Conservation (phyloP, 2,888 invertebrate genomes). For the Drosophila mimetica region DNA sequence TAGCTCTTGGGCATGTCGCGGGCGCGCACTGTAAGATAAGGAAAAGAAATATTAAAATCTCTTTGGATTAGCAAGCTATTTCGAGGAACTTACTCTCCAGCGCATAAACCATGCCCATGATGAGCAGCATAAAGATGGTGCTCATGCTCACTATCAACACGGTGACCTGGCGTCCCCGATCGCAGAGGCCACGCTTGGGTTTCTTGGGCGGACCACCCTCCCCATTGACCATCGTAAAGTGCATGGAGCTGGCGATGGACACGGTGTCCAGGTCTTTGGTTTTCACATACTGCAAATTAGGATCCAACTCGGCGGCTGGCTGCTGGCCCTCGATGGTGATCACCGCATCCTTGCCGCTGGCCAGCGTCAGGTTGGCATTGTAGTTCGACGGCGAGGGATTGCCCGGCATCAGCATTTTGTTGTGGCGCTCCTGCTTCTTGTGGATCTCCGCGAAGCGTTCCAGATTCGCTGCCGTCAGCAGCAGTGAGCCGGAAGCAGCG, state of each 20-base stretch:
- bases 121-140: slow-evolving; percentile 91
- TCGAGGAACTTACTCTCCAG: slow-evolving; percentile 90
- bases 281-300: slow-evolving; percentile 82
- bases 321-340: slow-evolving; percentile 75
- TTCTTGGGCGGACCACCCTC: slow-evolving; percentile 87
- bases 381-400: slow-evolving; percentile 59
- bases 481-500: slow-evolving; percentile 91
- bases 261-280: slow-evolving; percentile 88
- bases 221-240: slow-evolving; percentile 94
- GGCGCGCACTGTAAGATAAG: slow-evolving; percentile 85
- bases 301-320: slow-evolving; percentile 49
- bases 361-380: slow-evolving; percentile 76
- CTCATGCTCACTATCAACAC: slow-evolving; percentile 93
- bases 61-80: background rate
- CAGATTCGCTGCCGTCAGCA: slow-evolving; percentile 91
- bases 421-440: slow-evolving; percentile 81
- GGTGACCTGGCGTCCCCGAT: slow-evolving; percentile 91
- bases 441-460: slow-evolving; percentile 86
- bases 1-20: slow-evolving; percentile 84
- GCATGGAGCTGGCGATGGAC: slow-evolving; percentile 93
- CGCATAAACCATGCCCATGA: slow-evolving; percentile 91
- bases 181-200: slow-evolving; percentile 89
- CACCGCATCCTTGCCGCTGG: slow-evolving; percentile 70
- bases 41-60: background rate
- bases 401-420: slow-evolving; percentile 62